Conservation (phyloP, 2,113 vertebrate species). For the Pterocles gutturalis region DNA sequence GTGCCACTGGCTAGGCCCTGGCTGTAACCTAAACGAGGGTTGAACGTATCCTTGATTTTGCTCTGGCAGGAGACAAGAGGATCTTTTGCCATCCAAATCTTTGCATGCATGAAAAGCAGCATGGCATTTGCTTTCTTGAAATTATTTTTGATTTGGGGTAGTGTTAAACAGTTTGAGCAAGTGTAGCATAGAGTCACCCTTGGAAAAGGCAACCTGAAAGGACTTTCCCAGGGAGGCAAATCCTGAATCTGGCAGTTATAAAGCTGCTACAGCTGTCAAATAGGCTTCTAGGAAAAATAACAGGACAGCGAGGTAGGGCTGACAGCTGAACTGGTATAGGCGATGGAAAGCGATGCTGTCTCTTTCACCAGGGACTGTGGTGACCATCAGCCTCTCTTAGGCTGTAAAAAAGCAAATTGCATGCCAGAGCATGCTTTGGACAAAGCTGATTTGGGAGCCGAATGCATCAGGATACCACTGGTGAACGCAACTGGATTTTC, state of each 20-base stretch:
- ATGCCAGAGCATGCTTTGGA: neutral
- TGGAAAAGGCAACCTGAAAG: slow-evolving; percentile 13
- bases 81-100: neutral
- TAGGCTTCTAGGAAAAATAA: slow-evolving; percentile 58
- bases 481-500: neutral
- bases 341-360: neutral
- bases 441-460: neutral
- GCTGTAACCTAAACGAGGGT: neutral
- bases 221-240: neutral
- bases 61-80: neutral
- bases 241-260: neutral
- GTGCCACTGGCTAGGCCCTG: neutral
- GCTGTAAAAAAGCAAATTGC: neutral
- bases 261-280: slow-evolving; percentile 18
- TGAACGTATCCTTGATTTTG: neutral
- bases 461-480: neutral
- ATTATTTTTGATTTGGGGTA: neutral
- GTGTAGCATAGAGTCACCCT: neutral
- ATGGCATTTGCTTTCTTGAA: neutral
- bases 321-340: slow-evolving; percentile 41
- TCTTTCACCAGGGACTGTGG: neutral
- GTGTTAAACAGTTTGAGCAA: neutral
- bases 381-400: neutral
- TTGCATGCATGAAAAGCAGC: neutral
- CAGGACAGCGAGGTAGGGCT: neutral